phyloP scores from a whole-genome alignment of 2,113 vertebrate genomes.

The cattle (Bos taurus) region ARS-UCD2.0 NC_037344.1:12212001-12212500 shows the following conservation, averaged over 20 bases:
- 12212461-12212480: constrained; percentile 42
- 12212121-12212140: background rate
- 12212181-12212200: background rate
- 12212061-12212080: background rate
- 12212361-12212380: background rate
- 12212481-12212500: background rate
- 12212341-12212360: background rate
- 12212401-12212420: background rate
- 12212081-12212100: constrained; percentile 6
- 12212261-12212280: background rate
- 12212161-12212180: background rate
- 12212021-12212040: background rate
- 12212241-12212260: background rate
- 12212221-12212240: background rate
- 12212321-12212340: background rate
- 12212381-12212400: background rate
- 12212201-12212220: background rate
- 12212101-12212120: background rate
- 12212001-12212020: constrained; percentile 33
- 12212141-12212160: background rate
- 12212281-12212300: background rate
- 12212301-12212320: background rate
- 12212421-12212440: constrained; percentile 48
- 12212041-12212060: background rate
- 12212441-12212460: background rate